Conservation (phyloP, 2,113 vertebrate species). For the Misgurnus anguillicaudatus region DNA sequence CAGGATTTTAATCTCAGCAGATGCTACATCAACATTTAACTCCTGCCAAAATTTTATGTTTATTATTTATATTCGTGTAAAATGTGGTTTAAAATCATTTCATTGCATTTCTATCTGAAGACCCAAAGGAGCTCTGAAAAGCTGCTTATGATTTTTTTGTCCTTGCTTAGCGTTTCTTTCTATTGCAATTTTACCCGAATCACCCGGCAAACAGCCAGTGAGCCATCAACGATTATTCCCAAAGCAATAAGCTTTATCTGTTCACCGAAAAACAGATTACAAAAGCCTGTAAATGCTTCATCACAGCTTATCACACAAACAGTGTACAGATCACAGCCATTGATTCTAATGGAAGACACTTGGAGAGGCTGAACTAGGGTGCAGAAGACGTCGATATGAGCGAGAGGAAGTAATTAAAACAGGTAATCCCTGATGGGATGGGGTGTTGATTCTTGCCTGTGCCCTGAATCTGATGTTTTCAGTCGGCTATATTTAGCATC, state of each 20-base stretch:
- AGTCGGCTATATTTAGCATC: constrained; percentile 48
- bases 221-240: constrained; percentile 58
- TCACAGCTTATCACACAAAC: constrained; percentile 59
- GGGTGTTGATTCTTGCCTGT: constrained; percentile 52
- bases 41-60: constrained; percentile 5
- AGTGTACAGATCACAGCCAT: constrained; percentile 61
- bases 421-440: constrained; percentile 58
- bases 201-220: constrained; percentile 54
- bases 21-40: not conserved
- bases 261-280: constrained; percentile 56
- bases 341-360: constrained; percentile 59
- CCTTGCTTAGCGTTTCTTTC: constrained; percentile 34
- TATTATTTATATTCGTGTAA: constrained; percentile 17
- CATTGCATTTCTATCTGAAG: constrained; percentile 30
- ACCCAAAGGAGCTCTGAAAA: constrained; percentile 29
- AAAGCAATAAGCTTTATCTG: constrained; percentile 58
- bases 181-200: constrained; percentile 48
- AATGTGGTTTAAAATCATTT: constrained; percentile 35
- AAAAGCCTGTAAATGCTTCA: constrained; percentile 57
- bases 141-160: constrained; percentile 34
- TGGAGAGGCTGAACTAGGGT: constrained; percentile 49
- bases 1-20: not conserved
- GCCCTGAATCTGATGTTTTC: constrained; percentile 47
- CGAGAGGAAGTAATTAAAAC: constrained; percentile 61
- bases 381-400: constrained; percentile 55